Conservation (phyloP, 2,888 invertebrate species). For the Octodonta nipae region DNA sequence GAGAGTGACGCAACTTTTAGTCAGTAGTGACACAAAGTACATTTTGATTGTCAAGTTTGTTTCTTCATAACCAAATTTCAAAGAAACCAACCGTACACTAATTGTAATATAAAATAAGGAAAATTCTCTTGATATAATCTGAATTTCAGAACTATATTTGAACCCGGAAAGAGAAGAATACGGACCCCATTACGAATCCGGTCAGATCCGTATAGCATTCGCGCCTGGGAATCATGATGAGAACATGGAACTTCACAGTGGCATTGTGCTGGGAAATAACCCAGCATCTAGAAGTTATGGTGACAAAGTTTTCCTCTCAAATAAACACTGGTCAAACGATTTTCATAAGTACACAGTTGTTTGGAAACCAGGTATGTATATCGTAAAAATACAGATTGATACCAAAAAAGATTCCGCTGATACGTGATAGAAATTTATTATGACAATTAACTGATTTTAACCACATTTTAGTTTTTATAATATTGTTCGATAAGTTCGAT, state of each 20-base stretch:
- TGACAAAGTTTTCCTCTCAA: constrained; percentile 18
- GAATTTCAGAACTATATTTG: constrained; percentile 47
- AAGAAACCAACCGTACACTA: no score
- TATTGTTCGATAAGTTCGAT: no score
- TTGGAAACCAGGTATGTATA: constrained; percentile 41
- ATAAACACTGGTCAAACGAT: constrained; percentile 34
- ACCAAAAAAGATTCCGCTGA: no score
- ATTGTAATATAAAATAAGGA: no score
- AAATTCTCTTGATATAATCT: constrained; percentile 2
- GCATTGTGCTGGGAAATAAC: constrained; percentile 25
- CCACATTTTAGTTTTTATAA: no score
- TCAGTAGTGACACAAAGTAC: no score
- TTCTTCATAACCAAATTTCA: no score
- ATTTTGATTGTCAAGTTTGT: no score
- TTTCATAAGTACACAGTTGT: constrained; percentile 45
- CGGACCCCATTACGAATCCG: constrained; percentile 48
- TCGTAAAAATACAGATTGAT: no score
- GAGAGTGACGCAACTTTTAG: no score
- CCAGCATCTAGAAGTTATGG: constrained; percentile 23
- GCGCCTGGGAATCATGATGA: constrained; percentile 47
- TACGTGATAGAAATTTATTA: no score
- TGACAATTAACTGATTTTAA: no score
- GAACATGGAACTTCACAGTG: constrained; percentile 23
- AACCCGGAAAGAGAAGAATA: constrained; percentile 52
- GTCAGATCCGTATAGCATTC: constrained; percentile 60